Percentiles rank a stretch among this genome's conserved stretches.
Conservation (phyloP, 2,888 invertebrate species). For the Agrilus biguttatus region DNA sequence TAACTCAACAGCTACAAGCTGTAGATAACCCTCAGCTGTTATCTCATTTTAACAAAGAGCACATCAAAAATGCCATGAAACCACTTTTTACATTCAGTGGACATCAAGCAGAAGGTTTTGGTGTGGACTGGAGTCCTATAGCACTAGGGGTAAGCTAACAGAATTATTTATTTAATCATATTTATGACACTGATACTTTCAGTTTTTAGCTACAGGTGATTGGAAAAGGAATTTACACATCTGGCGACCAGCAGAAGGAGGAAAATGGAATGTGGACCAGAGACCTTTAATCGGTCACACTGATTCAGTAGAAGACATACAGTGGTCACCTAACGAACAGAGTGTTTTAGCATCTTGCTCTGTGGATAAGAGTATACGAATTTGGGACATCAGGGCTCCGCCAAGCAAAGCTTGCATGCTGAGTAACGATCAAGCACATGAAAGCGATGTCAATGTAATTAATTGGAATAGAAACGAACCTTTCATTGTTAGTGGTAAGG, state of each 20-base stretch:
- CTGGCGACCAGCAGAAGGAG: slow-evolving; percentile 72
- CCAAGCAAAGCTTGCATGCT: slow-evolving; percentile 87
- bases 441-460: slow-evolving; percentile 91
- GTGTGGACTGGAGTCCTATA: slow-evolving; percentile 80
- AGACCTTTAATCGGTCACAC: slow-evolving; percentile 77
- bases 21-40: slow-evolving; percentile 56
- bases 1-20: slow-evolving; percentile 65
- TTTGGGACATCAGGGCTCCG: slow-evolving; percentile 88
- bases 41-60: slow-evolving; percentile 47
- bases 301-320: slow-evolving; percentile 91
- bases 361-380: slow-evolving; percentile 76
- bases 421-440: slow-evolving; percentile 71
- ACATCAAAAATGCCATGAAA: slow-evolving; percentile 35
- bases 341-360: slow-evolving; percentile 82
- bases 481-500: slow-evolving; percentile 66
- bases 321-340: slow-evolving; percentile 95
- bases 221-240: slow-evolving; percentile 85
- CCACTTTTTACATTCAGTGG: slow-evolving; percentile 83
- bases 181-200: slow-evolving; percentile 6
- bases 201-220: slow-evolving; percentile 88
- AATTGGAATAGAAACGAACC: slow-evolving; percentile 91
- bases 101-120: slow-evolving; percentile 89
- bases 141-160: slow-evolving; percentile 47
- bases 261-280: slow-evolving; percentile 82
- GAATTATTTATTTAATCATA: neutral